Evolutionary conservation across 2,113 vertebrate species (phyloP).

Genomic region (Regulus satrapa): DNA sequence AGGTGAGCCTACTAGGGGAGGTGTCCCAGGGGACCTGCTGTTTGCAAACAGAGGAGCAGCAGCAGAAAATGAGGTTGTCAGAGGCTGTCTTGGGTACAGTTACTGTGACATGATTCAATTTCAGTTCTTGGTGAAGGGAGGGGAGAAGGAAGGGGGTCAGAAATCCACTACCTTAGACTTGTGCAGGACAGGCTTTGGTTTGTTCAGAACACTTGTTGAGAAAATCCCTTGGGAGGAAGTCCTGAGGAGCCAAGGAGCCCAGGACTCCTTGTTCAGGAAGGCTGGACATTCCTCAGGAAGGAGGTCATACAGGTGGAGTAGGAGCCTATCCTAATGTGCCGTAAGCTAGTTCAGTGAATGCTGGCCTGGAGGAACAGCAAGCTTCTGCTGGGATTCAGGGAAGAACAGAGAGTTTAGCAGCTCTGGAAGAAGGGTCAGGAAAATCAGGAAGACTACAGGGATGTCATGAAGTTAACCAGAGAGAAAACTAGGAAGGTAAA

Average conservation of each 20-base stretch:
- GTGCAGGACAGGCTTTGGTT: background rate
- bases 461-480: background rate
- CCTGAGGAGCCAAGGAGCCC: background rate
- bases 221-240: background rate
- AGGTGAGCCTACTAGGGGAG: fast-evolving
- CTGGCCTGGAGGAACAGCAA: background rate
- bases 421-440: background rate
- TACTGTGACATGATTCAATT: fast-evolving
- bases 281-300: background rate
- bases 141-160: background rate
- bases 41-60: background rate
- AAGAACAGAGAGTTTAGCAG: background rate
- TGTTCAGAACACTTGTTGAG: background rate
- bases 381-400: background rate
- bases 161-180: background rate
- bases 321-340: background rate
- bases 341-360: background rate
- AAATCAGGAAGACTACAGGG: background rate
- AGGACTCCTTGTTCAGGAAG: too few relatives aligned
- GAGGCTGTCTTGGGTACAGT: background rate
- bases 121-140: background rate
- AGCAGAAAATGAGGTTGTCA: background rate
- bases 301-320: background rate
- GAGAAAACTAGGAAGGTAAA: background rate
- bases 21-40: too few relatives aligned